Base-by-base conservation (phyloP, 2,888 invertebrate species). In the Pilophorus perplexus region DNA sequence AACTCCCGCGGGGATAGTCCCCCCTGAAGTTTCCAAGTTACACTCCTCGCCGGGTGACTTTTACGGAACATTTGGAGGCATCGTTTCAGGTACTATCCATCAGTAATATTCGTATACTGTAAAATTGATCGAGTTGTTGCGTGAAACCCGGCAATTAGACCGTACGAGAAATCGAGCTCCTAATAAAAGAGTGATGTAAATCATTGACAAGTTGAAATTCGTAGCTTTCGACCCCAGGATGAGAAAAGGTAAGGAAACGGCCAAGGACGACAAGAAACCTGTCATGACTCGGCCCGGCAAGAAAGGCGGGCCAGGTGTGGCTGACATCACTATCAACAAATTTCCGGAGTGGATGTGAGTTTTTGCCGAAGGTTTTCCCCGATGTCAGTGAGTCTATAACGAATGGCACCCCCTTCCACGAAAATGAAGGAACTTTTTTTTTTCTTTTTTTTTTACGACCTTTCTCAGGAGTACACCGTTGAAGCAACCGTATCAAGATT, bases 31-130 rank as follows among this genome's bases (percentile, higher is more conserved):
- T 2, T 69, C 76, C 0, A 81, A 82, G 72, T 73, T 74, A 55
- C 80, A 80, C 70, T 76, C 80, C 1, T 77, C 79, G 6, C 80
- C 81, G 1, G 82, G 82, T 14, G 83, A 83, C 72, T 79, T 78
- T 73, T 79, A 78, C 69, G 83, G 83, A 12, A 80, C 81, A 48
- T 73, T 83, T 75, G 71, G 55, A 4, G 44, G 59, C 3, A 37
- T 27, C 8, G 60, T 67, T 14, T 16, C 20, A 46, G 67, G 67
- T 67, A 64, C 12, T 33, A 8, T 33, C 33, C n/a, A n/a, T n/a
- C n/a, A n/a, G n/a, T n/a, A n/a, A n/a, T n/a, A n/a, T n/a, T n/a
- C n/a, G n/a, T n/a, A n/a, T n/a, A n/a, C n/a, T n/a, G n/a, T n/a
- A n/a, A n/a, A n/a, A n/a, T n/a, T n/a, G n/a, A n/a, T n/a, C n/a